Conservation (phyloP, 2,113 vertebrate genomes). For the Myrmophylax atrothorax region DNA sequence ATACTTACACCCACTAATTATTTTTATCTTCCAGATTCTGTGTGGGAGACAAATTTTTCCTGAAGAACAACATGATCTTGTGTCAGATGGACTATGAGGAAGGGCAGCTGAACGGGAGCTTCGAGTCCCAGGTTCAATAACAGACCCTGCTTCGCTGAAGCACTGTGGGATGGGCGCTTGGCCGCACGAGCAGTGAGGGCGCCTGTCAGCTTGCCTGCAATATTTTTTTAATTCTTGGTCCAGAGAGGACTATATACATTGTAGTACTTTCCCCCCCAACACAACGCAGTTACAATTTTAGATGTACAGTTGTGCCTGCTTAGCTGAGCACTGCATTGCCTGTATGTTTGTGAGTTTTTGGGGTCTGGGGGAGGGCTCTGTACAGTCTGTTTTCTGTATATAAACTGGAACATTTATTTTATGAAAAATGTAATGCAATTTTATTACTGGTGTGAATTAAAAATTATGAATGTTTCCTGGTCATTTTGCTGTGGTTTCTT, state of each 20-base stretch:
- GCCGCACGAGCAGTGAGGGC: conserved; percentile 79
- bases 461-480: conserved; percentile 87
- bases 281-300: conserved; percentile 93
- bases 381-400: conserved; percentile 99
- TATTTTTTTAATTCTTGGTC: conserved; percentile 90
- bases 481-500: conserved; percentile 64
- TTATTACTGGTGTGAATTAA: conserved; percentile 99
- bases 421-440: conserved; percentile 99
- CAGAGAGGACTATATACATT: conserved; percentile 87
- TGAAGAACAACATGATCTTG: conserved; percentile 99
- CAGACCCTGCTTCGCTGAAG: conserved; percentile 68
- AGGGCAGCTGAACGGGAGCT: conserved; percentile 98
- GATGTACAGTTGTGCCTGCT: conserved; percentile 94
- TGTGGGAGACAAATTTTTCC: conserved; percentile 99
- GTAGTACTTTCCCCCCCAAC: conserved; percentile 84
- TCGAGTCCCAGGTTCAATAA: conserved; percentile 98
- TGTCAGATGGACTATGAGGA: conserved; percentile 99
- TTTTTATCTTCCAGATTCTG: conserved; percentile 87
- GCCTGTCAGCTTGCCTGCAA: conserved; percentile 91
- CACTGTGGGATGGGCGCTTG: conserved; percentile 79
- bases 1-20: rapidly evolving
- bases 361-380: conserved; percentile 91
- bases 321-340: conserved; percentile 94
- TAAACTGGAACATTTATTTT: conserved; percentile 99
- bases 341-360: conserved; percentile 93